Evolutionary conservation across 2,113 vertebrate genomes (phyloP), one percentile per base, ranked within the genome.

Genomic region (Ahaetulla prasina): DNA sequence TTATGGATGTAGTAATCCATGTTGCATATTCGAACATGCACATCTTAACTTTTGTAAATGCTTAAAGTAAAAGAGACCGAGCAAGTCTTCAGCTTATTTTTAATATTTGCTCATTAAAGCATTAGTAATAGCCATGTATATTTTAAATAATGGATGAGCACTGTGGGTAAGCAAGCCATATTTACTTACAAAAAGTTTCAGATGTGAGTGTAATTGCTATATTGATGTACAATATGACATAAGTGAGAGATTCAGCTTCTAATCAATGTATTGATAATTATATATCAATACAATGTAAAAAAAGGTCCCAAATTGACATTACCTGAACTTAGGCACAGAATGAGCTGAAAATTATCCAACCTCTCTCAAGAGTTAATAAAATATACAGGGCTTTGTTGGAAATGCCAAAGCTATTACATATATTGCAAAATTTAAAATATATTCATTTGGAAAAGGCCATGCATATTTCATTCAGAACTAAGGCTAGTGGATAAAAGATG

Each of bases 21-120:
- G 92, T 91, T 35, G 45, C 12, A 94, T 93, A 94, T 68, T 92
- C 45, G 94, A 94, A 93, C 95, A 25, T 89, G 87, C 90, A 74
- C n/a, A 84, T 92, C 93, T 92, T 68, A 89, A 91, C 88, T 93
- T 88, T 90, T 22, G 90, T 91, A 88, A 8, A 94, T 12, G 27
- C 89, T 39, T 63, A 90, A 91, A 94, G 92, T 0, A 84, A 90
- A 2, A 86, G 1, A 93, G 88, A 89, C 45, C 5, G 80, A 94
- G 94, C 80, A 8, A 92, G 55, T 90, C 88, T 92, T 91, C 20
- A 96, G 27, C 91, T 96, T 95, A 88, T 30, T 95, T 95, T 95
- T 95, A 92, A 95, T 95, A 94, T 96, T 91, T 94, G 55, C 22
- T 60, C n/a, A 90, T 94, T 92, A 92, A 94, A 96, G 92, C 52